These are phyloP conservation scores for Salvelinus alpinus DNA, from an alignment of 2,113 vertebrate species.

Conservation along the genomic window DNA sequence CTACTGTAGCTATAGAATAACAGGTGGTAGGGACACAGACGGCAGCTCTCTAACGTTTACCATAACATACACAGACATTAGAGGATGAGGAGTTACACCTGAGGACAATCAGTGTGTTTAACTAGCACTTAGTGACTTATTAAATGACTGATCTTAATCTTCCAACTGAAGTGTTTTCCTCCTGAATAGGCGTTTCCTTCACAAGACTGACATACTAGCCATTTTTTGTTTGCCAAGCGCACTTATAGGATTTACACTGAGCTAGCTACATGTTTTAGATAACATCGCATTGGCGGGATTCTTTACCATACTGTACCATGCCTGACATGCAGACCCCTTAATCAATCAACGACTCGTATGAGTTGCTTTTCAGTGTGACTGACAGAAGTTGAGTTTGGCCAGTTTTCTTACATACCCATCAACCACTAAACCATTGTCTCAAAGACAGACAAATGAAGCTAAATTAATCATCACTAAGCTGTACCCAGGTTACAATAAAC, in stretches of 20 bases:
- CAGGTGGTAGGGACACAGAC: too few species aligned
- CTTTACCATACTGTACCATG: not conserved
- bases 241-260: not conserved
- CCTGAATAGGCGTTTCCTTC: not conserved
- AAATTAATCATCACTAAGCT: too few species aligned
- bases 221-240: conserved; percentile 2
- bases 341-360: conserved; percentile 17
- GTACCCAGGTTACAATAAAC: too few species aligned
- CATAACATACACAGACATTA: too few species aligned
- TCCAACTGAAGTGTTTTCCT: not conserved
- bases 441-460: too few species aligned
- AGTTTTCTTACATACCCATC: conserved; percentile 19
- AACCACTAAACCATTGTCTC: too few species aligned
- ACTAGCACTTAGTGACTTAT: not conserved
- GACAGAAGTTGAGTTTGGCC: conserved; percentile 21
- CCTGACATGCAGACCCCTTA: not conserved
- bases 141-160: not conserved
- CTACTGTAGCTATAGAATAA: too few species aligned
- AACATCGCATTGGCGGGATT: conserved; percentile 8
- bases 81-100: not conserved
- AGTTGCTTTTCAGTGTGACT: conserved; percentile 4
- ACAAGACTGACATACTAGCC: not conserved
- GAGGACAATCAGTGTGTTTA: not conserved
- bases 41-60: too few species aligned
- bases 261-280: not conserved